A percentile compares a stretch with the other conserved stretches of the same genome.
Evolutionary conservation across 2,113 vertebrate genomes (phyloP).

Genomic region (Grallaria varia): DNA sequence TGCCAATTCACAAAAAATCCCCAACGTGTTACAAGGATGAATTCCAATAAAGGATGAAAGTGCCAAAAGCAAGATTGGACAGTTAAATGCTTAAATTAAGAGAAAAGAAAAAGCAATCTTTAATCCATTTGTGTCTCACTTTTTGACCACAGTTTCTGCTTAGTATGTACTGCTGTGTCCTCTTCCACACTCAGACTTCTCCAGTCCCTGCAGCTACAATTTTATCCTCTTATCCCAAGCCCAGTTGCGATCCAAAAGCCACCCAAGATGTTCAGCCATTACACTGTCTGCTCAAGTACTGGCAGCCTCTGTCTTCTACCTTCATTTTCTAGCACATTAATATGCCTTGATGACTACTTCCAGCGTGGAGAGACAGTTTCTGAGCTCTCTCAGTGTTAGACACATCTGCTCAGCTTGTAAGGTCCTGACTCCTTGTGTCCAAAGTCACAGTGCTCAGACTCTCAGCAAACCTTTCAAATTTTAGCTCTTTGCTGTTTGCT

Average conservation of each 20-base stretch:
- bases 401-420: not conserved
- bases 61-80: not conserved
- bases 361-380: not conserved
- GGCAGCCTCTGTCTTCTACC: not conserved
- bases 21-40: not conserved
- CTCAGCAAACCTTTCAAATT: not conserved
- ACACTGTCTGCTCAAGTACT: not conserved
- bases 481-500: not conserved
- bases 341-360: not conserved
- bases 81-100: not conserved
- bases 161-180: not conserved
- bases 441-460: not conserved
- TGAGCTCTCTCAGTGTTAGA: rapidly evolving
- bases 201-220: not conserved
- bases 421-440: not conserved
- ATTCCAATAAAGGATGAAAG: not conserved
- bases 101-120: not conserved
- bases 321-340: not conserved
- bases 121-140: not conserved
- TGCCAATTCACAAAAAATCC: not conserved
- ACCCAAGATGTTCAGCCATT: not conserved
- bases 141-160: not conserved
- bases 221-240: not conserved
- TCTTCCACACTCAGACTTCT: not conserved
- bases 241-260: not conserved